These are phyloP conservation scores for Saccostrea echinata DNA, from an alignment of 1,140 invertebrate genomes.

Conservation along the genomic window DNA sequence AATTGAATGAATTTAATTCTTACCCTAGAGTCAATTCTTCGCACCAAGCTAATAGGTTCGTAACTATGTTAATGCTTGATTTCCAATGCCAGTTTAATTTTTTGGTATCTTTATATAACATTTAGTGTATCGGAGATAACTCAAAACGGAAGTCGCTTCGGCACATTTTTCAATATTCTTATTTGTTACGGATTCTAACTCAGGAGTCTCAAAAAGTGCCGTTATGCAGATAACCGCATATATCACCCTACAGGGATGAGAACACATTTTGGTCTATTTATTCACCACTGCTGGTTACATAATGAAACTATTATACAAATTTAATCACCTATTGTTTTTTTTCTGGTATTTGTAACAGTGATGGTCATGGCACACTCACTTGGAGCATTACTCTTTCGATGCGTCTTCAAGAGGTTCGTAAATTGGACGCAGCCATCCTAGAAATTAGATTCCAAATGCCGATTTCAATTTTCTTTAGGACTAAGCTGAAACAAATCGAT, in stretches of 20 bases:
- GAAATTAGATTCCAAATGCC: conserved; percentile 31
- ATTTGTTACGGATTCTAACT: background rate
- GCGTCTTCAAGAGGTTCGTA: background rate
- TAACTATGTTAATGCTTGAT: background rate
- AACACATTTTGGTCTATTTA: background rate
- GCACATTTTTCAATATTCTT: conserved; percentile 9
- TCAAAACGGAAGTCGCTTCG: background rate
- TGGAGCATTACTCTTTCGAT: background rate
- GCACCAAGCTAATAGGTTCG: background rate
- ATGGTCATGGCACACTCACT: background rate
- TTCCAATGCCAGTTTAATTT: background rate
- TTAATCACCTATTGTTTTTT: background rate
- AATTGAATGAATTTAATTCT: too few relatives aligned
- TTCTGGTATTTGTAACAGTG: background rate
- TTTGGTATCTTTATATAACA: background rate
- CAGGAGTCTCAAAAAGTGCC: background rate
- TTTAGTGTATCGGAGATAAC: background rate
- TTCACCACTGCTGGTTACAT: background rate
- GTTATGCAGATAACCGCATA: background rate
- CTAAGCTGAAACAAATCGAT: conserved; percentile 12
- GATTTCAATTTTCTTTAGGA: conserved; percentile 33
- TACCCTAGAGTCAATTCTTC: background rate
- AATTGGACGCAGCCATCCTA: conserved; percentile 21
- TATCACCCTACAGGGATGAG: background rate
- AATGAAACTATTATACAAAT: conserved; percentile 27